These are phyloP conservation scores for Columba guinea DNA, from an alignment of 2,797 vertebrate species.

Conservation along the genomic window DNA sequence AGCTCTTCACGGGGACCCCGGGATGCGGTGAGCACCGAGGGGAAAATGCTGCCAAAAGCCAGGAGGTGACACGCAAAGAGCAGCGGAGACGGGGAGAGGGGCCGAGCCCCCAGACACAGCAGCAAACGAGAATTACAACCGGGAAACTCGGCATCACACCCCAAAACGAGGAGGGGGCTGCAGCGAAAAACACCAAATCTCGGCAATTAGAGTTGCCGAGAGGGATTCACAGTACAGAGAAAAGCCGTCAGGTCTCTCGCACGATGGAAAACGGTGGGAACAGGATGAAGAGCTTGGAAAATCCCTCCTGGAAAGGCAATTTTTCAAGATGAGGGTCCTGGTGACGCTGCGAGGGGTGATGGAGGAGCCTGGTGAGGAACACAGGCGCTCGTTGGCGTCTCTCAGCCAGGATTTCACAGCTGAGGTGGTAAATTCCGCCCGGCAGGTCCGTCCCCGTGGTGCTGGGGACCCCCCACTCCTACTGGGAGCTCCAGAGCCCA, in stretches of 20 bases:
- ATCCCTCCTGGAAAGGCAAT: not conserved
- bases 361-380: not conserved
- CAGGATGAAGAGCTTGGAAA: not conserved
- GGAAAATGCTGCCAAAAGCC: not conserved
- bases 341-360: not conserved
- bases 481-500: not conserved
- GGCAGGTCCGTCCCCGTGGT: rapidly evolving
- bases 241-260: not conserved
- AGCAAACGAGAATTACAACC: rapidly evolving
- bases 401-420: not conserved
- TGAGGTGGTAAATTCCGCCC: rapidly evolving
- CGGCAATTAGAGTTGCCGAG: no score
- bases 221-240: not conserved
- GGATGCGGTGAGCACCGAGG: not conserved
- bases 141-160: not conserved
- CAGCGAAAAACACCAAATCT: not conserved
- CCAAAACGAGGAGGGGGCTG: not conserved
- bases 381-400: rapidly evolving
- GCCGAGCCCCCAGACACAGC: not conserved
- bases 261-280: not conserved
- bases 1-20: not conserved
- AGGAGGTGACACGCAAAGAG: not conserved
- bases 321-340: rapidly evolving
- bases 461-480: not conserved
- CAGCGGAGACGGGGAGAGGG: not conserved